These are phyloP conservation scores for Lepidurus couesii DNA, from an alignment of 1,140 invertebrate genomes.

Conservation along the genomic window DNA sequence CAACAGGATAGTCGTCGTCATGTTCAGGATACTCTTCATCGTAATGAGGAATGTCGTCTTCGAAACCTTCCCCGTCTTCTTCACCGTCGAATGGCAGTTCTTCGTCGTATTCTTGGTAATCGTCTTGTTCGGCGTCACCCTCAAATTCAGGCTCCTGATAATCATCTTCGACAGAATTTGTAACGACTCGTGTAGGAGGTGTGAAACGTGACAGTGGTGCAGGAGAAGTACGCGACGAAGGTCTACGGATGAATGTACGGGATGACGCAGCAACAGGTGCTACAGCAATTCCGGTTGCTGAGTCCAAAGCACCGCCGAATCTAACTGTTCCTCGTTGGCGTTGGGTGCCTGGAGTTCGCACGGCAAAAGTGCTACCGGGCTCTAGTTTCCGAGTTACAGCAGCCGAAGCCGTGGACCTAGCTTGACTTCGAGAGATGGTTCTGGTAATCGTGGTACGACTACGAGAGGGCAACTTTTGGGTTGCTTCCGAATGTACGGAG, in stretches of 20 bases:
- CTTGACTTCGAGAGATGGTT: conserved; percentile 28
- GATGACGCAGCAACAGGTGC: conserved; percentile 31
- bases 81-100: not conserved
- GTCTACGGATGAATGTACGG: conserved; percentile 35
- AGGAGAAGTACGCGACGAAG: conserved; percentile 12
- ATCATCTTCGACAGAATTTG: not conserved
- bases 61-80: conserved; percentile 25
- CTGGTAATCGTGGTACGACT: not conserved
- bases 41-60: conserved; percentile 38
- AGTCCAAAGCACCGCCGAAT: conserved; percentile 31
- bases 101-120: conserved; percentile 25
- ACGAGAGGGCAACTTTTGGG: conserved; percentile 26
- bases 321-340: conserved; percentile 36
- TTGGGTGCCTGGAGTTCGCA: conserved; percentile 31
- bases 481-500: not conserved
- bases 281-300: not conserved
- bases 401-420: conserved; percentile 5
- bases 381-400: not conserved
- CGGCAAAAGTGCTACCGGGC: conserved; percentile 2
- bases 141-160: not conserved
- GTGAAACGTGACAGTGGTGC: not conserved
- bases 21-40: conserved; percentile 38
- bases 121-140: conserved; percentile 6
- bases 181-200: not conserved
- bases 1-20: conserved; percentile 36